Evolutionary conservation across 2,113 vertebrate species (phyloP).

Genomic region (Arvicanthis niloticus): DNA sequence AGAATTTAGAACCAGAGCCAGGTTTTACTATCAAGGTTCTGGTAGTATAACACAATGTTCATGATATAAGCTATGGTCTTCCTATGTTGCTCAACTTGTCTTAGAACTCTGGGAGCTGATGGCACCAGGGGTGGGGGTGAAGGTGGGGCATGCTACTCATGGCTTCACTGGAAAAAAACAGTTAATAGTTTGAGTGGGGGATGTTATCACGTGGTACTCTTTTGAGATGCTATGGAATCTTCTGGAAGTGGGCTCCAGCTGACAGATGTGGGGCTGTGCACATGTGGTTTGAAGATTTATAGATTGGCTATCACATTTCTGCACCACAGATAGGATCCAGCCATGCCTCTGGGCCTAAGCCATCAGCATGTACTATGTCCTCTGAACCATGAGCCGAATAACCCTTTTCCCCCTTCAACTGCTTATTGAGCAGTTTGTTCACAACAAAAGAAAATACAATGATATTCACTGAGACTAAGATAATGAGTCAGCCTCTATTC

Average conservation of each 20-base stretch:
- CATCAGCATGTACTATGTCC: not conserved
- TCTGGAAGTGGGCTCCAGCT: not conserved
- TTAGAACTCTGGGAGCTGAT: not conserved
- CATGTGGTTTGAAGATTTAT: not conserved
- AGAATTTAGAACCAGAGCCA: not conserved
- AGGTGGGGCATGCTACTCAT: not conserved
- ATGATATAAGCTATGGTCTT: not conserved
- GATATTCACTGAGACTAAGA: not conserved
- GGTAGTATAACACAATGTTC: not conserved
- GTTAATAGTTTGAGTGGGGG: not conserved
- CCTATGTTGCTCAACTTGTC: no score
- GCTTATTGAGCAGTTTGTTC: not conserved
- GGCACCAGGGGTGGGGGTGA: no score
- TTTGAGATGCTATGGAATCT: not conserved
- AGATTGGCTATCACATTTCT: not conserved
- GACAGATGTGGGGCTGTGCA: not conserved
- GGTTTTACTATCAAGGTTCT: not conserved
- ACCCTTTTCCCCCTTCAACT: not conserved
- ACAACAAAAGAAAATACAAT: not conserved
- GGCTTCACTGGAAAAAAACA: not conserved
- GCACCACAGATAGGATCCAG: not conserved
- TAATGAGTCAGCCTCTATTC: not conserved
- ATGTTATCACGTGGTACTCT: not conserved
- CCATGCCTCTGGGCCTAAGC: not conserved
- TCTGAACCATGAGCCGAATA: not conserved